Percentiles rank a stretch among this genome's conserved stretches.
phyloP scores from a whole-genome alignment of 2,113 vertebrate genomes.

The Atractosteus spatula region DNA sequence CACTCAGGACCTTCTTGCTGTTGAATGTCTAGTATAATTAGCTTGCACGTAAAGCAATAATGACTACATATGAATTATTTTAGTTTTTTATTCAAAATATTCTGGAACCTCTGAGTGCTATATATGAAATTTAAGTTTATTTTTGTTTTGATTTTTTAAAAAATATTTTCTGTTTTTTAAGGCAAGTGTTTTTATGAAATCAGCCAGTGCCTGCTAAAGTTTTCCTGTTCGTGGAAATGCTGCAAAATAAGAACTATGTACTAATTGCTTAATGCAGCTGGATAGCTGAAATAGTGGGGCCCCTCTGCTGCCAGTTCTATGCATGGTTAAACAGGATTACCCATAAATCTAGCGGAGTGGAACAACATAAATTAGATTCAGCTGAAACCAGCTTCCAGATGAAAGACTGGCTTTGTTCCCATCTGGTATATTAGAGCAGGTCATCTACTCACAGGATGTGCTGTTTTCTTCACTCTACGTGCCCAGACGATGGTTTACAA shows the following conservation, averaged over 20 bases:
- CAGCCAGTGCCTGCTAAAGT: neutral
- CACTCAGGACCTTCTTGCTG: too few species aligned
- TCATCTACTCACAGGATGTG: conserved; percentile 16
- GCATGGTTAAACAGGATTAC: conserved; percentile 41
- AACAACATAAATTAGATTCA: conserved; percentile 36
- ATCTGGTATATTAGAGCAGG: conserved; percentile 15
- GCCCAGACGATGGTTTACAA: neutral
- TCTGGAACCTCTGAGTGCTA: too few species aligned
- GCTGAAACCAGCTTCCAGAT: conserved; percentile 44
- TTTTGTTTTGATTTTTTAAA: neutral
- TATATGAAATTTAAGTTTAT: too few species aligned
- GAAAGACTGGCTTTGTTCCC: conserved; percentile 40
- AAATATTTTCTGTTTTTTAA: neutral
- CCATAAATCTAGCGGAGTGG: conserved; percentile 35
- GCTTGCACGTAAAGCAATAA: too few species aligned
- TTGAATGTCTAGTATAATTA: too few species aligned
- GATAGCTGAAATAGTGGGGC: conserved; percentile 35
- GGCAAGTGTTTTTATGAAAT: neutral
- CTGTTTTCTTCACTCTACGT: conserved; percentile 7
- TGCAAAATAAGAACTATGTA: neutral
- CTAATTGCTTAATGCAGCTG: conserved; percentile 39
- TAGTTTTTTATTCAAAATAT: too few species aligned
- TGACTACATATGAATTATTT: too few species aligned
- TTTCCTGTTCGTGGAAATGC: neutral
- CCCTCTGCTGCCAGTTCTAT: conserved; percentile 28